Evolutionary conservation across 2,797 vertebrate species (phyloP), one percentile per base, ranked within the genome.

Genomic region (Typhlichthys subterraneus): DNA sequence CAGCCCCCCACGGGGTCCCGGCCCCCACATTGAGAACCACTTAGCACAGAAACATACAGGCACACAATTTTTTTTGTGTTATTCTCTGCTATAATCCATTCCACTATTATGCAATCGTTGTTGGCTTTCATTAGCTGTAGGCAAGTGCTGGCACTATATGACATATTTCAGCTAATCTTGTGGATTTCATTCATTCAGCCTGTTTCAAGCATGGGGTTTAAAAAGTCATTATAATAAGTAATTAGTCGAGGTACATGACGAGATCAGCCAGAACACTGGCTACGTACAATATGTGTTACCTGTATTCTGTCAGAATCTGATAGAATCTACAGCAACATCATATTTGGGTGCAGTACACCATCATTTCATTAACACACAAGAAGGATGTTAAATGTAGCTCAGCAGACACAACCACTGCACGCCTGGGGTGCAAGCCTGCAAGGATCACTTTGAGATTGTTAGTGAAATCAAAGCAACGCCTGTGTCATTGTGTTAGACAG

Each of bases 31-130:
- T 23, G 23, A 23, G 23, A 23, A 23, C 23, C 3, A 23, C 23
- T 23, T 8, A 50, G 14, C 13, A 15, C 2, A 50, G 55, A 58
- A 29, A 53, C 31, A 51, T 11, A 63, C 47, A 58, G 49, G 13
- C 50, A 49, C 57, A 15, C 55, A 12, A 2, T 56, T 13, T 33
- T 42, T 14, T 59, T 14, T 9, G 5, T 65, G 17, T 47, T 29
- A 45, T 38, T 59, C 12, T 52, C 9, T 45, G 10, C 10, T 45
- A 55, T 11, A 6, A 54, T 11, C 6, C 14, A 12, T 0, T 12
- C 2, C 42, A 48, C 9, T 8, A 42, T 69, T 62, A 59, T 59
- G 50, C 33, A 65, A 65, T 45, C 5, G 9, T 1, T 56, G 38
- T 29, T 53, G 38, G 51, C 46, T 57, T 19, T 11, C 45, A 58